phyloP scores from a whole-genome alignment of 2,888 invertebrate genomes.

The Eilema sororculum region DNA sequence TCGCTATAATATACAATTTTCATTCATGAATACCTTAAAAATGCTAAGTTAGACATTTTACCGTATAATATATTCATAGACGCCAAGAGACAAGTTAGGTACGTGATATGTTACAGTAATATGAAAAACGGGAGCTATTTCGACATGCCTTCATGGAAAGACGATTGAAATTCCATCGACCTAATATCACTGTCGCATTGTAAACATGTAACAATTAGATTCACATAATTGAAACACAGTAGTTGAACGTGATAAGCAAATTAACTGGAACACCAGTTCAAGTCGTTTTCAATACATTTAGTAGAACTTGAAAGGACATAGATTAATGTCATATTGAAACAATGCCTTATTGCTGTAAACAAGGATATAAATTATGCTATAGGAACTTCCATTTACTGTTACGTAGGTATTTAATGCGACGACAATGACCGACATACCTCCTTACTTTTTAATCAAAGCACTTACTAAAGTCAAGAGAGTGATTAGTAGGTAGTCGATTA shows the following conservation, averaged over 20 bases:
- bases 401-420: too few relatives aligned
- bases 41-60: constrained; percentile 54
- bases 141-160: constrained; percentile 61
- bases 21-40: constrained; percentile 52
- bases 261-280: constrained; percentile 55
- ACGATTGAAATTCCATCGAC: constrained; percentile 66
- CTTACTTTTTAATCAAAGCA: too few relatives aligned
- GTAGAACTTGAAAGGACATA: constrained; percentile 49
- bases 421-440: too few relatives aligned
- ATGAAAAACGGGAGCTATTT: constrained; percentile 61
- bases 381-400: background rate
- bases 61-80: constrained; percentile 65
- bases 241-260: constrained; percentile 63
- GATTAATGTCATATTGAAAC: constrained; percentile 5
- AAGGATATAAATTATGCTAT: background rate
- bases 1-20: constrained; percentile 37
- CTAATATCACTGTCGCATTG: constrained; percentile 65
- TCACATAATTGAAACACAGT: constrained; percentile 57
- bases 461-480: too few relatives aligned
- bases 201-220: constrained; percentile 71
- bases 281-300: constrained; percentile 56
- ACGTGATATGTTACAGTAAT: constrained; percentile 68
- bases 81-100: constrained; percentile 56
- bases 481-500: background rate
- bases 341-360: background rate